Evolutionary conservation across 2,113 vertebrate genomes (phyloP), one percentile per base, ranked within the genome.

Genomic region (Ginglymostoma cirratum): DNA sequence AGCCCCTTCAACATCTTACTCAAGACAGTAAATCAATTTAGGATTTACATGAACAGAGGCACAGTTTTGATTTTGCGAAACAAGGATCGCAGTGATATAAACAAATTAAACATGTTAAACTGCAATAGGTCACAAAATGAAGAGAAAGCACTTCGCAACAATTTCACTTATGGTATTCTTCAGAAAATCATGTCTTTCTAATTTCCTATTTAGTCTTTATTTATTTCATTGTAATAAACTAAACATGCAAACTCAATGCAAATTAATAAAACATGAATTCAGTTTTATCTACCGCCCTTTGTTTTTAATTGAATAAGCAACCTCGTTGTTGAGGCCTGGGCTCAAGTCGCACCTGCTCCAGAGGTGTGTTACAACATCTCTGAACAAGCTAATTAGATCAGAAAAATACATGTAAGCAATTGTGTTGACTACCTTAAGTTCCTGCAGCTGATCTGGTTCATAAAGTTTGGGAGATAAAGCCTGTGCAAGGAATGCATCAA

Each of bases 381-480:
- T 61, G 55, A 61, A 48, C 48, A 48, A 61, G 55, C 12, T 61
- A 61, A 61, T 61, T 61, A 61, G 0, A 61, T 61, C 12, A 12
- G 55, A 12, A 61, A 61, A 61, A 61, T 12, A 61, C 55, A 61
- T 2, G 48, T 61, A 61, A 61, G 55, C 55, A n/a, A 70, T 8
- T 10, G 42, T 87, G 93, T 52, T 80, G 96, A 96, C 98, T 98
- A 99, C 99, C 99, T 99, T 99, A 96, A 99, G 98, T 97, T 99
- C 99, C 98, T 99, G 99, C 96, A 99, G 98, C 98, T 99, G 99
- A 97, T 99, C 99, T 96, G 98, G 98, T 97, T 99, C 98, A 97
- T 99, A 99, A 96, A 99, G 98, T 98, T 99, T 99, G 97, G 99
- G 98, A 97, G 99, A 99, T 97, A 99, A 97, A 5, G 99, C 98